Base-by-base conservation (phyloP, 2,797 vertebrate species). In the Podarcis siculus region DNA sequence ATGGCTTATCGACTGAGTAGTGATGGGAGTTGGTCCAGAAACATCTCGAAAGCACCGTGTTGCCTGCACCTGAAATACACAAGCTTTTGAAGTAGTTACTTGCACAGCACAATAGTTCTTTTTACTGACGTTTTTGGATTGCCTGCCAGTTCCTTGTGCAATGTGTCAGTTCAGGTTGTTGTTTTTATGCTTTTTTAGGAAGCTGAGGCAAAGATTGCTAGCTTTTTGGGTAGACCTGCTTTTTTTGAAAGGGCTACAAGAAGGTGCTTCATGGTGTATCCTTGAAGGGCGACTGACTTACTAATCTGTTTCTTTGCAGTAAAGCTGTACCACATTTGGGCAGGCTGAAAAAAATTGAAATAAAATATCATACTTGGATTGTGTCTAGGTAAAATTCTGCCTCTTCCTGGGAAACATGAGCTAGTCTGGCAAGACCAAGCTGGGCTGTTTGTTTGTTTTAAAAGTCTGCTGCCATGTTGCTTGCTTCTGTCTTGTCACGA, bases 311-410 rank as follows among this genome's bases (percentile, higher is more conserved):
- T 76, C 73, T 76, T 83, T 82, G 90, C 94, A 94, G 92, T 30
- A 5, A 91, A 91, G 79, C 88, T 96, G 95, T 96, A 95, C 86
- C 78, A 58, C 37, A 90, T 93, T 90, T 39, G 94, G 94, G 93
- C 92, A 91, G 94, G 89, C 25, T 39, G 92, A 93, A 90, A 0
- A 2, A 85, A 94, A 91, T 0, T 90, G 85, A 93, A 95, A 96
- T 96, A 96, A 96, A 96, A 94, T 64, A 75, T 91, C 92, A 93
- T 90, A 85, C 92, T 95, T 94, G 93, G 94, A 94, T 89, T 91
- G 92, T 87, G 87, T 19, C 77, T 71, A 95, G 93, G 91, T 93
- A 95, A 93, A 92, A 93, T 90, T 93, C 90, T 91, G 80, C 92
- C 84, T 94, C 84, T 94, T 95, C 86, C 27, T 94, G 94, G 91